These are phyloP conservation scores for Chaunax sp. DNA, from an alignment of 2,797 vertebrate genomes.

Conservation along the genomic window DNA sequence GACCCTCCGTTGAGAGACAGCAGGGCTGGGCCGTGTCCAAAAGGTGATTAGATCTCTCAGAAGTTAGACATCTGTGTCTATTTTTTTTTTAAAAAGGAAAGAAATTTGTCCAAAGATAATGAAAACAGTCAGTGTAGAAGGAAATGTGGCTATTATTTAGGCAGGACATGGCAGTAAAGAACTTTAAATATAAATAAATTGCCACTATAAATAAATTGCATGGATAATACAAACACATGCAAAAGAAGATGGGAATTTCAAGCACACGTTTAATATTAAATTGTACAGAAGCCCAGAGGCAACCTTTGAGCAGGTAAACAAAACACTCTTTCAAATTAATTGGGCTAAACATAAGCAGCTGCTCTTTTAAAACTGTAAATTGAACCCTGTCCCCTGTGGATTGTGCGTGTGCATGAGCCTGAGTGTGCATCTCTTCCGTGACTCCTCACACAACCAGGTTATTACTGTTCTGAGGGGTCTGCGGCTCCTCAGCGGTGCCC, in stretches of 20 bases:
- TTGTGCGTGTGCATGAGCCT: slow-evolving; percentile 18
- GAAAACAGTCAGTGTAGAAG: not conserved
- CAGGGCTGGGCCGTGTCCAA: slow-evolving; percentile 85
- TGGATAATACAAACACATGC: too few relatives aligned
- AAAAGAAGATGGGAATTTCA: not conserved
- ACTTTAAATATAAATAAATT: too few relatives aligned
- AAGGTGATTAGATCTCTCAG: slow-evolving; percentile 76
- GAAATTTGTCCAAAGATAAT: not conserved
- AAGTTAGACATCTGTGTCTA: not conserved
- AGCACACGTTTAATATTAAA: slow-evolving; percentile 13
- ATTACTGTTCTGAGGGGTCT: slow-evolving; percentile 89
- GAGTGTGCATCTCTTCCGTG: slow-evolving; percentile 47
- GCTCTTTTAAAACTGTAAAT: slow-evolving; percentile 59
- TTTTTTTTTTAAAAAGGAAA: not conserved
- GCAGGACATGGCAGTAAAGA: not conserved
- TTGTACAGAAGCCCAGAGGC: slow-evolving; percentile 34
- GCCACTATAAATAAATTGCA: not conserved
- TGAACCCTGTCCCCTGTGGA: slow-evolving; percentile 37
- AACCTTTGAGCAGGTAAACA: slow-evolving; percentile 44
- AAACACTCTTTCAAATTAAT: slow-evolving; percentile 51
- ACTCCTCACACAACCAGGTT: slow-evolving; percentile 80
- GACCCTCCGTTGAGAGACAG: slow-evolving; percentile 71
- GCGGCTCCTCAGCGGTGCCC: slow-evolving; percentile 85
- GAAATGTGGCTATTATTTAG: slow-evolving; percentile 6
- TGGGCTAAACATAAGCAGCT: slow-evolving; percentile 52